phyloP scores from a whole-genome alignment of 2,113 vertebrate species.

The Scomber japonicus region DNA sequence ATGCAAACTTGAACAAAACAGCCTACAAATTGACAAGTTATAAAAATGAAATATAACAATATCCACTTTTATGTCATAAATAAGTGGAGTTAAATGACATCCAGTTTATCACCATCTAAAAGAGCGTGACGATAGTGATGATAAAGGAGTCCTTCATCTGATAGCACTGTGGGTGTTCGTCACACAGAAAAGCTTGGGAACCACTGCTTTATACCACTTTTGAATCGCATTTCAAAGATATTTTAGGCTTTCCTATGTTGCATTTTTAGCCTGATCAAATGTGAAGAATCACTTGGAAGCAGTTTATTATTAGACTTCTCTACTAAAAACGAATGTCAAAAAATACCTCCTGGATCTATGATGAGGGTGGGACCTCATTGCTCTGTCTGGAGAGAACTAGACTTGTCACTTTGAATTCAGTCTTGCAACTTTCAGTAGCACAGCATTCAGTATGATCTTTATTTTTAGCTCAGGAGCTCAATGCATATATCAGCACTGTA shows the following conservation, averaged over 20 bases:
- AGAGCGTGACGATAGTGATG: background rate
- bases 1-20: background rate
- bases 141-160: background rate
- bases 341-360: constrained; percentile 52
- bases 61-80: no score
- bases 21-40: background rate
- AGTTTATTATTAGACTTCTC: constrained; percentile 61
- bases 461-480: constrained; percentile 84
- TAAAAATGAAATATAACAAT: no score
- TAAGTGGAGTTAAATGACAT: no score
- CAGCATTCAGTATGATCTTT: constrained; percentile 80
- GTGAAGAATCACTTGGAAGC: constrained; percentile 37
- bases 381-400: constrained; percentile 77
- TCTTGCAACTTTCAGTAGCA: constrained; percentile 78
- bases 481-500: constrained; percentile 83
- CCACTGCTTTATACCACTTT: constrained; percentile 11
- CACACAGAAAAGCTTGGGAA: background rate
- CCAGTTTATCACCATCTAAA: background rate
- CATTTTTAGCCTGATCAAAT: constrained; percentile 55
- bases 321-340: constrained; percentile 50
- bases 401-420: constrained; percentile 82
- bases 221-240: constrained; percentile 37
- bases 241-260: constrained; percentile 43
- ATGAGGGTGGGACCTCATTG: constrained; percentile 71
- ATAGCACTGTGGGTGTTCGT: background rate